Evolutionary conservation across 2,113 vertebrate species (phyloP).

Genomic region (Otolemur garnettii): DNA sequence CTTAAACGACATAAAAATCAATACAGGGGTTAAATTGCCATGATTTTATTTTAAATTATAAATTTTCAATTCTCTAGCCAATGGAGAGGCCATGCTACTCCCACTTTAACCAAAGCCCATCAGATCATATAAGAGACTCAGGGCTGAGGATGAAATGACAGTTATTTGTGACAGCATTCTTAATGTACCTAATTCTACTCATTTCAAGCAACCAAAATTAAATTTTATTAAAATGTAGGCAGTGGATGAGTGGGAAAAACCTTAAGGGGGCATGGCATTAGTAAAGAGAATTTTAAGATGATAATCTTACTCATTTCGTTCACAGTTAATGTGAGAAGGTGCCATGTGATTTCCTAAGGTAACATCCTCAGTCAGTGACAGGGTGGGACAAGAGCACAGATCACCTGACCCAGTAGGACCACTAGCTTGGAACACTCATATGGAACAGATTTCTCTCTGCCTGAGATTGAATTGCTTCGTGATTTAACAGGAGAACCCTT

Average conservation of each 20-base stretch:
- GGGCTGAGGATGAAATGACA: background rate
- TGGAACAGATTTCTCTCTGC: background rate
- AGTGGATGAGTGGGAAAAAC: background rate
- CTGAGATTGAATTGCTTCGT: background rate
- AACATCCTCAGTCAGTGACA: background rate
- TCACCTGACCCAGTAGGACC: background rate
- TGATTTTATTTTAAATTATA: background rate
- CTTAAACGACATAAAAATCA: background rate
- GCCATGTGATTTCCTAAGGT: background rate
- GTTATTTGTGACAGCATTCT: background rate
- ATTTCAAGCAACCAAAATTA: background rate
- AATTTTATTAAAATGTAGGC: background rate
- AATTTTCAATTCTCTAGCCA: background rate
- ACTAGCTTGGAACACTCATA: background rate
- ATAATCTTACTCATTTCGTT: background rate
- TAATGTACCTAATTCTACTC: background rate
- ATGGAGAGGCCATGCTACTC: background rate
- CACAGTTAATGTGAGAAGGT: background rate
- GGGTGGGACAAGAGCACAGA: background rate
- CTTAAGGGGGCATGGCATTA: background rate
- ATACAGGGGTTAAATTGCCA: fast-evolving
- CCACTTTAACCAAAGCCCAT: background rate
- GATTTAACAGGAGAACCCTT: background rate
- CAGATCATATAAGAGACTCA: background rate
- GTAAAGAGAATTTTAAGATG: background rate